Evolutionary conservation across 2,888 invertebrate genomes (phyloP), one percentile per base, ranked within the genome.

Genomic region (Myopa testacea): DNA sequence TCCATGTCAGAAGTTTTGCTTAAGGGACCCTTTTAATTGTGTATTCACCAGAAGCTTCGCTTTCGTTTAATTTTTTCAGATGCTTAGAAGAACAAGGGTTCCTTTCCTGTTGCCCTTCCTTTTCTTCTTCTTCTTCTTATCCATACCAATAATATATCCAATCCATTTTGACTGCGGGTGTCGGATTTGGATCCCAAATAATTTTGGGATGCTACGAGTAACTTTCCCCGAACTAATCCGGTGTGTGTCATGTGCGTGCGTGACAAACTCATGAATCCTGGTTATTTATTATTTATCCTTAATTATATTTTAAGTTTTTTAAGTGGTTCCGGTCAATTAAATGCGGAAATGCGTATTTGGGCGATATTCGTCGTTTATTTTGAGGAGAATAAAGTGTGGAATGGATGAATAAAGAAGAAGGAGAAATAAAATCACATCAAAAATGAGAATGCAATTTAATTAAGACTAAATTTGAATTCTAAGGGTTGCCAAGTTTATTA

Each of bases 291-390:
- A 81, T 81, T 81, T 76, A 78, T 78, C 78, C 81, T 78, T 80
- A 80, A 83, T 84, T 79, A 45, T 69, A 75, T 75, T 75, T 80
- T 75, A 77, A 80, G 80, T 84, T 83, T 83, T 83, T 86, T 86
- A 85, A 84, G 87, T 85, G 83, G 84, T 87, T 87, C 84, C 84
- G 85, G 84, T 85, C 87, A 87, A 87, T 87, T 87, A 86, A 87
- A 83, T 85, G 82, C 81, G 81, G 82, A 82, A 87, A 85, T 86
- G 83, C 65, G 37, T 65, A 65, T 37, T 37, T 65, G 14, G 45
- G 7, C 45, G 45, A 45, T 45, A 10, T 45, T 45, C 45, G 45
- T 45, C 45, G 6, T 10, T 2, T 45, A 45, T 6, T 45, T 6
- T 45, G 45, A 45, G 1, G 45, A 8, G 45, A 45, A 6, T n/a